Evolutionary conservation across 2,113 vertebrate species (phyloP).

Genomic region (Aythya baeri): DNA sequence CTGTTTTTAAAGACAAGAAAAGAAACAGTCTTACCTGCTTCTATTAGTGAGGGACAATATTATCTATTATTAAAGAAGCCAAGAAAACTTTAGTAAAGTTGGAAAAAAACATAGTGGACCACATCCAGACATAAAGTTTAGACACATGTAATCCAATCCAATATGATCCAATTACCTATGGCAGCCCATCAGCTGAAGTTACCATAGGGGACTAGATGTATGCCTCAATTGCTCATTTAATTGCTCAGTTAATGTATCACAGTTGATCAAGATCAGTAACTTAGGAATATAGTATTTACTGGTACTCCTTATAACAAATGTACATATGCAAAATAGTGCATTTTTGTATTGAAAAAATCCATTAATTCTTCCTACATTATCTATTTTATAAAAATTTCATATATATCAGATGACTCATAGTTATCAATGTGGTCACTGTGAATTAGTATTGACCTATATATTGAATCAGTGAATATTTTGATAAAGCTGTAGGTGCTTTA

Average conservation of each 20-base stretch:
- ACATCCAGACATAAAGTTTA: background rate
- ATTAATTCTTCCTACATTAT: background rate
- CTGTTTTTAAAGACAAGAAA: background rate
- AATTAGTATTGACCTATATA: background rate
- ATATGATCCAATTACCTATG: background rate
- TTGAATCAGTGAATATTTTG: background rate
- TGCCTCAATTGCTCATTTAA: background rate
- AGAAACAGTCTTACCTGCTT: background rate
- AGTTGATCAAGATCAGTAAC: background rate
- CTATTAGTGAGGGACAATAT: background rate
- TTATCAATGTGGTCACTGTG: background rate
- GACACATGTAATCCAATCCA: background rate
- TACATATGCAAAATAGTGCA: background rate
- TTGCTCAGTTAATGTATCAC: background rate
- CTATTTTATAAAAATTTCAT: background rate
- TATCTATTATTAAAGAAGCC: background rate
- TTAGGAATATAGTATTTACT: background rate
- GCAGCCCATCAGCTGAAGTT: conserved; percentile 24
- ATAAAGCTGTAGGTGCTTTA: background rate
- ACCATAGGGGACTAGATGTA: background rate
- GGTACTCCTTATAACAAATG: background rate
- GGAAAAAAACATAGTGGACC: background rate
- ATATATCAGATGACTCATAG: background rate
- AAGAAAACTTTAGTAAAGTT: background rate
- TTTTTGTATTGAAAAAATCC: background rate